Evolutionary conservation across 30 jellyfish, hydroid and myxozoan genomes (phyloP).

Genomic region (Hydra vulgaris): DNA sequence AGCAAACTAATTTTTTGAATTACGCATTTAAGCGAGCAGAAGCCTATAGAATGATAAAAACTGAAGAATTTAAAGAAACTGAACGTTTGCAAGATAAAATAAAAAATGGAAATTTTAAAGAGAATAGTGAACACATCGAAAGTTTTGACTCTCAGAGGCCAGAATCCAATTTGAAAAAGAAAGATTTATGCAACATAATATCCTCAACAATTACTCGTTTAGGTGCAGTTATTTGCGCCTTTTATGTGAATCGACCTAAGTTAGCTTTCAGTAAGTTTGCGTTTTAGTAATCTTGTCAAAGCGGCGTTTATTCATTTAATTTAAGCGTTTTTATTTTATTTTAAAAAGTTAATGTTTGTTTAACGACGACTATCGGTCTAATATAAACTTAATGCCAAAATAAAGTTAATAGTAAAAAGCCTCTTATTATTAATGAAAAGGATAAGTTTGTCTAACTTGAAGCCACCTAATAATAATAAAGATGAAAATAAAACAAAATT

Average conservation of each 20-base stretch:
- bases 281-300: not conserved
- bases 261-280: conserved; percentile 59
- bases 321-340: too few relatives aligned
- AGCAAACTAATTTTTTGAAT: not conserved
- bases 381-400: too few relatives aligned
- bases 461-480: too few relatives aligned
- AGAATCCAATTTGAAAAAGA: not conserved
- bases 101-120: not conserved
- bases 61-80: not conserved
- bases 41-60: not conserved
- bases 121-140: not conserved
- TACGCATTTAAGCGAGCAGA: not conserved
- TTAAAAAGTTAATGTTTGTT: too few relatives aligned
- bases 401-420: too few relatives aligned
- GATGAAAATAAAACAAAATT: too few relatives aligned
- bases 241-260: conserved; percentile 68
- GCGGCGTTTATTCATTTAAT: too few relatives aligned
- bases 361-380: too few relatives aligned
- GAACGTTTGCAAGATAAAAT: not conserved
- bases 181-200: not conserved
- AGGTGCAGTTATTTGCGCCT: conserved; percentile 29
- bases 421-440: too few relatives aligned
- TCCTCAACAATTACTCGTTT: not conserved
- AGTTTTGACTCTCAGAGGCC: not conserved
- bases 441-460: too few relatives aligned